Base-by-base conservation (phyloP, 2,888 invertebrate species). In the Macrophya alboannulata region DNA sequence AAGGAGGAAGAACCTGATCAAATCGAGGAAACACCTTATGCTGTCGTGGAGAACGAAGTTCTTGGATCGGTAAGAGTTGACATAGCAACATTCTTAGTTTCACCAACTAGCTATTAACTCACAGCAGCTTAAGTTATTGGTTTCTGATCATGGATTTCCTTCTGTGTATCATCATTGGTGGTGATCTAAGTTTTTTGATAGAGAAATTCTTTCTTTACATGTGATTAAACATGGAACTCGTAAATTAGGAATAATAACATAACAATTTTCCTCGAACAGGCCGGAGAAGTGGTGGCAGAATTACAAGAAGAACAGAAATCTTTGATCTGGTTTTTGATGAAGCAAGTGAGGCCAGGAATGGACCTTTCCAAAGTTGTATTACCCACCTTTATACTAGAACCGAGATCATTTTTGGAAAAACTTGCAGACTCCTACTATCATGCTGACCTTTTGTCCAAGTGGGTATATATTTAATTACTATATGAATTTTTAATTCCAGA, bases 261-360 rank as follows among this genome's bases (percentile, higher is more conserved):
- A 55, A 51, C 15, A 0, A 55, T n/a, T 51, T 37, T 51, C 84
- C 82, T 84, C 17, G 43, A 12, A 43, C 40, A 97, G 96, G 96
- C 96, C 25, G 97, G 97, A 0, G 97, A 97, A 91, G 96, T 98
- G 91, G 97, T 98, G 1, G 98, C 99, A 92, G 99, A 98, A 92
- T 96, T 99, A 37, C 98, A 97, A 0, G 99, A 99, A 85, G 99
- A 99, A 93, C 98, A 99, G 94, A 99, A 98, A 94, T 98, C 98
- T 25, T 95, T 99, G 71, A 97, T 99, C 90, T 99, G 99, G 99
- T 97, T 97, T 92, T 95, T 99, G 62, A 95, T 99, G 91, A 99
- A 99, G 94, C 99, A 99, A 95, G 98, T 98, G 55, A 95, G 98
- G 21, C 98, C 99, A 0, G 99, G 99, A 77, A 99, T 99, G 99